phyloP scores from a whole-genome alignment of 1,140 invertebrate genomes.

The honey bee (Apis mellifera) region Amel_HAv3.1 CM009932.2:1969001-1969500 shows the following conservation, averaged over 20 bases:
- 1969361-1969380: no score
- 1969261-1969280: neutral
- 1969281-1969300: conserved; percentile 3
- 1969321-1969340: neutral
- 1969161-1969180: conserved; percentile 35
- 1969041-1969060: conserved; percentile 54
- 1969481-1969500: no score
- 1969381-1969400: conserved; percentile 8
- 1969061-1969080: conserved; percentile 29
- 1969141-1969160: conserved; percentile 46
- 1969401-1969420: neutral
- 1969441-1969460: no score
- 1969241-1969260: neutral
- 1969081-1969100: conserved; percentile 36
- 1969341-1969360: no score
- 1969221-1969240: neutral
- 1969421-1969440: neutral
- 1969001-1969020: conserved; percentile 74
- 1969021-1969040: conserved; percentile 70
- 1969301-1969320: neutral
- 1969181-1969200: conserved; percentile 40
- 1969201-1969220: conserved; percentile 45
- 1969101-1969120: conserved; percentile 55
- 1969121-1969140: no score
- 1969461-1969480: neutral